Evolutionary conservation across 23 tunicate genomes (phyloP), one percentile per base, ranked within the genome.

Genomic region (Styela plicata): DNA sequence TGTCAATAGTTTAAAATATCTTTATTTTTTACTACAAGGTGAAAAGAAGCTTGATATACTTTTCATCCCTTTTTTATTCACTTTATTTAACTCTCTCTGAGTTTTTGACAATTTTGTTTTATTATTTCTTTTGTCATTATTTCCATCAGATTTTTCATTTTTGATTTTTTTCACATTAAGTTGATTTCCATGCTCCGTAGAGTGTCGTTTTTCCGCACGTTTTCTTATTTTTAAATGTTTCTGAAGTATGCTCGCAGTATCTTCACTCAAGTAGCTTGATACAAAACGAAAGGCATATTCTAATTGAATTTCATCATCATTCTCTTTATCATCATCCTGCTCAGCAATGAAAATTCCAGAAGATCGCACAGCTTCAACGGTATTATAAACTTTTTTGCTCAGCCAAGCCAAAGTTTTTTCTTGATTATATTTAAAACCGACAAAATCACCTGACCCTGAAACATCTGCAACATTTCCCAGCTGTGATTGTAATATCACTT

Each of bases 21-120:
- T n/a, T 24, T 67, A 67, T 29, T 67, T 33, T 76, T 76, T 76
- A 36, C 33, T 53, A 13, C 21, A 31, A 2, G 80, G 31, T 10
- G 64, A 27, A 74, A 84, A 84, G 34, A 84, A 84, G 28, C 78
- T 31, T 34, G 79, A 63, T 7, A 91, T 91, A 23, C 82, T 91
- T 84, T 91, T 91, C 97, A 91, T 91, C 53, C 97, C 97, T 53
- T 69, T 91, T 33, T 91, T 91, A 44, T 91, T 88, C 34, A 91
- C 91, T 80, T 91, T 91, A 30, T 67, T 74, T 30, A 91, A 79
- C 2, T 75, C 82, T 67, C 88, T 86, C 79, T 91, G 89, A 16
- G 97, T 62, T 2, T 85, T 69, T 5, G 91, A 26, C 79, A 87
- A 26, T 28, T 74, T 82, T 44, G 81, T 27, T 19, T 84, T 83